phyloP scores from a whole-genome alignment of 1,140 invertebrate species.

The Gonioctena quinquepunctata region DNA sequence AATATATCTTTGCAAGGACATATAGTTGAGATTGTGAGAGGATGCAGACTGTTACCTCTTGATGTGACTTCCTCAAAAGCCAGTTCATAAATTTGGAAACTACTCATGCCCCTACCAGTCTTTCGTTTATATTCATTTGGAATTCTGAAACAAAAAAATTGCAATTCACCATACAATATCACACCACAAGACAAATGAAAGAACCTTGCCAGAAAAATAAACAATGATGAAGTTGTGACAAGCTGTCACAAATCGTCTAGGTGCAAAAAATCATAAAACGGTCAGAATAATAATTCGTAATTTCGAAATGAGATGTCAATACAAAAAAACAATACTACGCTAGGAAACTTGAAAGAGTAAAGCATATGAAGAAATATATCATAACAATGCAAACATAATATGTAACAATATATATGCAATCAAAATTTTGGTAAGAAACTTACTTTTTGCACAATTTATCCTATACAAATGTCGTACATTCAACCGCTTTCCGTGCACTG shows the following conservation, averaged over 20 bases:
- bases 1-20: slow-evolving; percentile 16
- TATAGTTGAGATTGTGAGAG: slow-evolving; percentile 12
- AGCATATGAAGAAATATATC: neutral
- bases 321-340: neutral
- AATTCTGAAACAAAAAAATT: neutral
- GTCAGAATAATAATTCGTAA: slow-evolving; percentile 5
- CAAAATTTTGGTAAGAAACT: neutral
- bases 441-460: neutral
- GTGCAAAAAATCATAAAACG: neutral
- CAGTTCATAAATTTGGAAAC: neutral
- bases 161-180: neutral
- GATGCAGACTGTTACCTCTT: slow-evolving; percentile 6
- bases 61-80: neutral
- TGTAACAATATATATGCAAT: neutral
- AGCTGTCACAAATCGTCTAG: neutral
- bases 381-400: neutral
- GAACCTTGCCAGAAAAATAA: neutral
- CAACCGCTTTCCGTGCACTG: neutral
- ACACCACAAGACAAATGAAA: neutral
- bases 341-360: neutral
- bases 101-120: slow-evolving; percentile 8
- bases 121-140: slow-evolving; percentile 16
- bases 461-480: neutral
- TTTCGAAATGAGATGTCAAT: neutral
- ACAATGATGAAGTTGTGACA: neutral